Evolutionary conservation across 2,797 vertebrate genomes (phyloP), one percentile per base, ranked within the genome.

Genomic region (Philypnodon macrostomus): DNA sequence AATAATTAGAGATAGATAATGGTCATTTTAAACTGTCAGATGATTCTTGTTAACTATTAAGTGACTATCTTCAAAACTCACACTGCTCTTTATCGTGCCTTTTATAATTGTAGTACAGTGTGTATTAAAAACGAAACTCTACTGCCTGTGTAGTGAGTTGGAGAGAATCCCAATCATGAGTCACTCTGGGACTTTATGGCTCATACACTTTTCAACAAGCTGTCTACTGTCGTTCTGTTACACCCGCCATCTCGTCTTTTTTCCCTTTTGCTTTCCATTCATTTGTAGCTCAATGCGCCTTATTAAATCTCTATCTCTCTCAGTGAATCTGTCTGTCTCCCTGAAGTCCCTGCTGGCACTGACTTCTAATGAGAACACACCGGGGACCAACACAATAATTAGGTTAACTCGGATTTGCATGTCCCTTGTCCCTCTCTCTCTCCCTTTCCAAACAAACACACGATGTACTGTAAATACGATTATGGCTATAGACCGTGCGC

Each of bases 381-480:
- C 63, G 75, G 79, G 69, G 81, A 81, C 77, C 75, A 52, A 70
- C 70, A 78, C 47, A 79, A 78, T 86, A 81, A 88, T 87, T 87
- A 77, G 83, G 84, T 89, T 88, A 86, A 67, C 49, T 49, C 51
- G 52, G 76, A 83, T 84, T 74, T 83, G 69, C 76, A 80, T 76
- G 70, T 53, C 61, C 58, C 53, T 39, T 18, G 31, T 53, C 47
- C 27, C 61, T 55, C 6, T 30, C 15, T 30, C 40, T 17, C 27
- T 44, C 38, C 5, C 14, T 23, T 9, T 24, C 21, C 21, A 40
- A 40, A 40, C 26, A 44, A 30, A 50, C 35, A 66, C 23, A 37
- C 8, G n/a, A n/a, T n/a, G n/a, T 46, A 24, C 4, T n/a, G 8
- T 26, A 66, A 65, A 70, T 58, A 63, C 40, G 29, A 74, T 72